These are phyloP conservation scores for Intellagama lesueurii DNA, from an alignment of 2,797 vertebrate species.

Conservation along the genomic window DNA sequence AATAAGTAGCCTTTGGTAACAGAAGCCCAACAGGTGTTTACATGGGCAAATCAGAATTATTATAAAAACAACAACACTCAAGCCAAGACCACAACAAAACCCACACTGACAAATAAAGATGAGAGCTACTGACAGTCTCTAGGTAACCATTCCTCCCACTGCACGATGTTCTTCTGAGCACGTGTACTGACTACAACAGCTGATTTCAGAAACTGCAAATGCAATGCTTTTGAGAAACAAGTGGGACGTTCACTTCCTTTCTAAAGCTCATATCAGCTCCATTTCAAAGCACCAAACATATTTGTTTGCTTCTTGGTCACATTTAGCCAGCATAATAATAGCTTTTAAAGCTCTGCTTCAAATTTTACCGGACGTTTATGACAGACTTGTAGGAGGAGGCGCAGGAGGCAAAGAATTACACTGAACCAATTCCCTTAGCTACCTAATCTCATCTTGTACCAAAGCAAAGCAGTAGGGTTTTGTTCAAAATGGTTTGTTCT, in stretches of 20 bases:
- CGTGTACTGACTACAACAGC: constrained; percentile 49
- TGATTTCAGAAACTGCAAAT: constrained; percentile 50
- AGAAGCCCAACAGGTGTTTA: background rate
- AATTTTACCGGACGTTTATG: background rate
- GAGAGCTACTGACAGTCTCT: constrained; percentile 52
- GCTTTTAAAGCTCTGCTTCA: background rate
- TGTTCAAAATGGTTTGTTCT: fast-evolving
- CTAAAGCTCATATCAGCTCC: constrained; percentile 39
- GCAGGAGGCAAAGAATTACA: background rate
- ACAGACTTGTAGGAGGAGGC: background rate
- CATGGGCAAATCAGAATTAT: background rate
- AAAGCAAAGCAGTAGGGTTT: background rate
- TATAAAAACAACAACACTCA: constrained; percentile 31
- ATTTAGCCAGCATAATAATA: background rate
- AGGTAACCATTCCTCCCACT: constrained; percentile 52
- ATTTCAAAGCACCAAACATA: constrained; percentile 32
- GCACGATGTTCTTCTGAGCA: constrained; percentile 42
- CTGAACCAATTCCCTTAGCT: fast-evolving
- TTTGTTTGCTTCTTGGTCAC: background rate
- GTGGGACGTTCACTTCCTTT: constrained; percentile 44
- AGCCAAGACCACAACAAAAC: background rate
- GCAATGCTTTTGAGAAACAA: constrained; percentile 37
- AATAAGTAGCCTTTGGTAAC: background rate
- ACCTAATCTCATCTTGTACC: background rate
- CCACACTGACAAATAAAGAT: background rate